Conservation (phyloP, 1,140 invertebrate genomes). For the Drosophila sturtevanti region DNA sequence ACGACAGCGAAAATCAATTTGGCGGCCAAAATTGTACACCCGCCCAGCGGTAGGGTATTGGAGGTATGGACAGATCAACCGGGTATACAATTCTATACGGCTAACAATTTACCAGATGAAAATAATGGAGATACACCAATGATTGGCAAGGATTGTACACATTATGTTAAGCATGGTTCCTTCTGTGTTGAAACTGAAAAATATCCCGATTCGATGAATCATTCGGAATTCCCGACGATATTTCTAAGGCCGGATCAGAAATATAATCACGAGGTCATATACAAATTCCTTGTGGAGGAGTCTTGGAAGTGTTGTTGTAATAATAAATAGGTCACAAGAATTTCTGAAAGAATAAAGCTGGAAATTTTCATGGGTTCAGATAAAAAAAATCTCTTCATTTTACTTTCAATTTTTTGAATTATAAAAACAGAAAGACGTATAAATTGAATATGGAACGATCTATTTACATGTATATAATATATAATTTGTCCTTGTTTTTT, state of each 20-base stretch:
- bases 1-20: conserved; percentile 18
- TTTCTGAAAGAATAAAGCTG: conserved; percentile 40
- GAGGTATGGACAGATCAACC: conserved; percentile 93
- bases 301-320: conserved; percentile 81
- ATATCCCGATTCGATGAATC: conserved; percentile 94
- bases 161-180: conserved; percentile 86
- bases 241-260: conserved; percentile 87
- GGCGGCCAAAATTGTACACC: conserved; percentile 86
- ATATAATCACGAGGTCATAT: conserved; percentile 86
- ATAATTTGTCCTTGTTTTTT: too few species aligned
- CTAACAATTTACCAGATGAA: conserved; percentile 88
- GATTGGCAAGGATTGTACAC: conserved; percentile 60
- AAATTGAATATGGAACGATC: neutral
- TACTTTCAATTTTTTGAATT: neutral
- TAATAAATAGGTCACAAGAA: conserved; percentile 22
- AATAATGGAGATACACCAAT: conserved; percentile 56
- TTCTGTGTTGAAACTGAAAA: conserved; percentile 96
- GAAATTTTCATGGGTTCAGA: neutral
- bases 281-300: conserved; percentile 84
- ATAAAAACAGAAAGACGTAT: too few species aligned
- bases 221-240: conserved; percentile 80
- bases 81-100: conserved; percentile 95
- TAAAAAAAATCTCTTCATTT: neutral
- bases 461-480: neutral
- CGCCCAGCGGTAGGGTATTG: conserved; percentile 87